Evolutionary conservation across 2,113 vertebrate species (phyloP).

Genomic region (Jacana jacana): DNA sequence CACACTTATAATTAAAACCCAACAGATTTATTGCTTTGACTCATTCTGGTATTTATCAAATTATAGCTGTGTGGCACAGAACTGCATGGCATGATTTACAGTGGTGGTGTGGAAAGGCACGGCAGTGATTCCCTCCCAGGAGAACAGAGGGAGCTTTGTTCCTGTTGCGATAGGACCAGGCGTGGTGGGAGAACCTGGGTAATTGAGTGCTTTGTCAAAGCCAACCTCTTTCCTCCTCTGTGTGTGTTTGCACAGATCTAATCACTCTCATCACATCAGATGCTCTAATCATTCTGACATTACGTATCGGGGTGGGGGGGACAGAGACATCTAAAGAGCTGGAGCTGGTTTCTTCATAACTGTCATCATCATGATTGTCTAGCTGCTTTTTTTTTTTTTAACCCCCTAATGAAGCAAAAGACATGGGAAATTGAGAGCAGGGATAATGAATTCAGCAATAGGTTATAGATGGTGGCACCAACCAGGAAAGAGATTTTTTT

Average conservation of each 20-base stretch:
- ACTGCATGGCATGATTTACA: conserved; percentile 42
- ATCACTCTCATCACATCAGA: conserved; percentile 50
- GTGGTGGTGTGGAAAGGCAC: background rate
- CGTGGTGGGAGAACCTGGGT: conserved; percentile 29
- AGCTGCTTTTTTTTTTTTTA: background rate
- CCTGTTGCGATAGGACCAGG: conserved; percentile 17
- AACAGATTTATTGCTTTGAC: conserved; percentile 45
- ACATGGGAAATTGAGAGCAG: background rate
- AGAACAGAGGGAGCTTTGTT: conserved; percentile 43
- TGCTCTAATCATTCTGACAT: conserved; percentile 44
- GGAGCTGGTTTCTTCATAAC: background rate
- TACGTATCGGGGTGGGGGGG: background rate
- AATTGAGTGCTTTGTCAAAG: conserved; percentile 50
- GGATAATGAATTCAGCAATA: conserved; percentile 2
- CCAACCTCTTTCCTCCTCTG: conserved; percentile 43
- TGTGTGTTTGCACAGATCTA: conserved; percentile 37
- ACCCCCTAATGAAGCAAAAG: background rate
- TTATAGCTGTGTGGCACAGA: background rate
- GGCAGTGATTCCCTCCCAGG: background rate
- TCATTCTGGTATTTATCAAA: conserved; percentile 45
- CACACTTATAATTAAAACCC: conserved; percentile 42
- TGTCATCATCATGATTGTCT: background rate
- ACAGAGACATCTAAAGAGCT: background rate
- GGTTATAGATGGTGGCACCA: conserved; percentile 6
- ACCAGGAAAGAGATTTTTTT: conserved; percentile 19